Percentiles rank a stretch among this genome's conserved stretches.
Evolutionary conservation across 1,140 invertebrate species (phyloP).

Genomic region (Pseudomyrmex cubaensis): DNA sequence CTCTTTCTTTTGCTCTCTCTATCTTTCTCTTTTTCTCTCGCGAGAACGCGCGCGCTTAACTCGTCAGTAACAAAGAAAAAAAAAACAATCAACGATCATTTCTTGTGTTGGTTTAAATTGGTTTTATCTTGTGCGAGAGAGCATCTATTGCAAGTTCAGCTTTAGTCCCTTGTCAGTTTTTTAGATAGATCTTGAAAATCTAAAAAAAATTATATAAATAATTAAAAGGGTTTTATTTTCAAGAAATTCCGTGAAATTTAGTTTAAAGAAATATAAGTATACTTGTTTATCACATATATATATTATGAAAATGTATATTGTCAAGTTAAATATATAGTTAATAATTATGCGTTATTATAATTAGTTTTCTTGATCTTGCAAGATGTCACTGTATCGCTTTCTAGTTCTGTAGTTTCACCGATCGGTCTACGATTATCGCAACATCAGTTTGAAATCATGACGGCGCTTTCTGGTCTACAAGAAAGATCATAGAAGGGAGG

Average conservation of each 20-base stretch:
- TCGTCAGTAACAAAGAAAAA: slow-evolving; percentile 70
- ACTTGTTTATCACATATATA: too few relatives aligned
- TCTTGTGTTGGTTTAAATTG: slow-evolving; percentile 74
- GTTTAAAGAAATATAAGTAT: neutral
- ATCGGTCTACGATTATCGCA: neutral
- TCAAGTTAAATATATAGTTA: neutral
- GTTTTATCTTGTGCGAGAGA: slow-evolving; percentile 72
- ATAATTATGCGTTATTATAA: neutral
- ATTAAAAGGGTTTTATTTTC: neutral
- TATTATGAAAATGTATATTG: neutral
- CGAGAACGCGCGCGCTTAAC: neutral
- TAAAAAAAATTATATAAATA: slow-evolving; percentile 1
- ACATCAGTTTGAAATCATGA: slow-evolving; percentile 26
- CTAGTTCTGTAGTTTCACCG: neutral
- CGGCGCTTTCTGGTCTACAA: slow-evolving; percentile 60
- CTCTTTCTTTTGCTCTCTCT: slow-evolving; percentile 3
- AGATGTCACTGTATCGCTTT: neutral
- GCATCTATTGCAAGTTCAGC: slow-evolving; percentile 48
- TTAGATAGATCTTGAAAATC: neutral
- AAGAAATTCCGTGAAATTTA: neutral
- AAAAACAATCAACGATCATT: slow-evolving; percentile 68
- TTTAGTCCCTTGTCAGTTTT: neutral
- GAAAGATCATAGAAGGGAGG: slow-evolving; percentile 66
- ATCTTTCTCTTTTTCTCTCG: neutral
- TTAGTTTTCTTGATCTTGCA: neutral